Conservation (phyloP, 1,140 invertebrate genomes). For the Hydropsyche tenuis region DNA sequence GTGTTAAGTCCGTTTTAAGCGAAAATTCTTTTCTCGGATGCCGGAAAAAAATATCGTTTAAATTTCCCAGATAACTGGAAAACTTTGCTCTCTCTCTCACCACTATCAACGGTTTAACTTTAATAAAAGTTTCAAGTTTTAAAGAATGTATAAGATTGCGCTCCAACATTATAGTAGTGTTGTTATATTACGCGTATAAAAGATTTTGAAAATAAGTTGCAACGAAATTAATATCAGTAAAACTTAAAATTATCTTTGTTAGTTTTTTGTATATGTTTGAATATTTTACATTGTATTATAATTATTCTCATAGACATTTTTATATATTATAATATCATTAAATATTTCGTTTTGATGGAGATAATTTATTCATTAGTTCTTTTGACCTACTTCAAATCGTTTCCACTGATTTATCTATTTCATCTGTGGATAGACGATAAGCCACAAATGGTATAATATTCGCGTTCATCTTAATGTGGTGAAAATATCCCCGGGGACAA, state of each 20-base stretch:
- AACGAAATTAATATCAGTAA: too few relatives aligned
- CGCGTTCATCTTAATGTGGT: conserved; percentile 9
- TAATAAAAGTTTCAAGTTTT: conserved; percentile 1
- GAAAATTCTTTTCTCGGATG: not conserved
- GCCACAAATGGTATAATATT: not conserved
- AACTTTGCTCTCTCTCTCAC: not conserved
- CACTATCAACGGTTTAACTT: conserved; percentile 10
- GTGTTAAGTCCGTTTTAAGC: not conserved
- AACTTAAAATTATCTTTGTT: too few relatives aligned
- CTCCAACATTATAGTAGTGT: too few relatives aligned
- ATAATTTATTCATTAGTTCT: not conserved
- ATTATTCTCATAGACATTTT: too few relatives aligned
- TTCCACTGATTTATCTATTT: not conserved
- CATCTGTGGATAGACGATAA: not conserved
- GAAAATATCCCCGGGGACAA: conserved; percentile 21
- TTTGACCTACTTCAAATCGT: not conserved
- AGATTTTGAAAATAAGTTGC: not conserved
- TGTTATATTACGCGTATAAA: not conserved
- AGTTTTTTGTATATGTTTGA: not conserved
- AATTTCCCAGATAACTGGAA: conserved; percentile 15
- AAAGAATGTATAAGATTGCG: too few relatives aligned
- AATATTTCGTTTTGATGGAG: too few relatives aligned
- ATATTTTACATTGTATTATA: too few relatives aligned
- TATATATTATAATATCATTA: too few relatives aligned
- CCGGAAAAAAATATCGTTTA: conserved; percentile 1